Percentiles rank a stretch among this genome's conserved stretches.
Evolutionary conservation across 1,140 invertebrate species (phyloP).

Genomic region (Adoxophyes honmai): DNA sequence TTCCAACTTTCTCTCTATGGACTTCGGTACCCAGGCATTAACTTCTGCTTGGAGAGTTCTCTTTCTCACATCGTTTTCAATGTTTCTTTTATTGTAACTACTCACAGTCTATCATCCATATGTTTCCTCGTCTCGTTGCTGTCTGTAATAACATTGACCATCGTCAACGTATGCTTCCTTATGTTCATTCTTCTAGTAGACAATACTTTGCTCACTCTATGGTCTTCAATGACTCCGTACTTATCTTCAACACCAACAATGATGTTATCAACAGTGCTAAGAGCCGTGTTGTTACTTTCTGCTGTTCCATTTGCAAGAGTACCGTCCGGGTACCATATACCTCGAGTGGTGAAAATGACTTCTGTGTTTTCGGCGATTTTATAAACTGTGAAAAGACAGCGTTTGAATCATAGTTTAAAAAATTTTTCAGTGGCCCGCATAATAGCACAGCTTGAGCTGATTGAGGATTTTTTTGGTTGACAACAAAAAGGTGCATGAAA

Average conservation of each 20-base stretch:
- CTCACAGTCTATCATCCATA: conserved; percentile 62
- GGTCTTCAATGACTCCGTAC: conserved; percentile 41
- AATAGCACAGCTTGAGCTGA: too few species aligned
- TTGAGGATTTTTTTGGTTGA: too few species aligned
- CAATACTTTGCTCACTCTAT: conserved; percentile 34
- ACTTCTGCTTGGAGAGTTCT: too few species aligned
- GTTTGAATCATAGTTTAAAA: not conserved
- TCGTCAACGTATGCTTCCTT: conserved; percentile 45
- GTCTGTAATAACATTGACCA: conserved; percentile 59
- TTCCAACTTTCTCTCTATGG: too few species aligned
- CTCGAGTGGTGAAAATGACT: conserved; percentile 38
- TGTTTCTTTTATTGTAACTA: too few species aligned
- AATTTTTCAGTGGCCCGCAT: too few species aligned
- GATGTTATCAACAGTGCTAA: conserved; percentile 6
- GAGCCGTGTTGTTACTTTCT: conserved; percentile 7
- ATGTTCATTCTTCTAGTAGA: conserved; percentile 42
- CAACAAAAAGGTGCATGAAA: too few species aligned
- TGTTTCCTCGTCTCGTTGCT: conserved; percentile 56
- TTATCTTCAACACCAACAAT: conserved; percentile 17
- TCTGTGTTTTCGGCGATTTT: conserved; percentile 44
- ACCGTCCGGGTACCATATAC: conserved; percentile 31
- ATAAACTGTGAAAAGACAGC: conserved; percentile 41
- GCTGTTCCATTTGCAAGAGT: not conserved
- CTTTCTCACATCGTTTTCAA: too few species aligned
- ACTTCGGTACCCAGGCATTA: too few species aligned